Conservation (phyloP, 2,888 invertebrate genomes). For the Acronicta alni region DNA sequence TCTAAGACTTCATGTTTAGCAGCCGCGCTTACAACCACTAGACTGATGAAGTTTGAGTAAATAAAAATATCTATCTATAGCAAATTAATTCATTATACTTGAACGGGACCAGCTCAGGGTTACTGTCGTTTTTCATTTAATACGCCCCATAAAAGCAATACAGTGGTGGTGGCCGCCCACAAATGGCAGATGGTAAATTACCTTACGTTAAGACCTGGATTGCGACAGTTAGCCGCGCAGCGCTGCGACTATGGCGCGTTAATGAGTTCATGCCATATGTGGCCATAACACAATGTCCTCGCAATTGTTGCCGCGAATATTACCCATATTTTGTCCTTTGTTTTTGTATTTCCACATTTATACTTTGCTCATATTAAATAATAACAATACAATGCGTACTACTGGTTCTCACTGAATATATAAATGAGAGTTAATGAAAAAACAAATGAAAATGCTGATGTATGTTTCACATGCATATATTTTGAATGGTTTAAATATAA, state of each 20-base stretch:
- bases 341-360: conserved; percentile 42
- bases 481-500: conserved; percentile 3
- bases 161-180: conserved; percentile 60
- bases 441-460: conserved; percentile 1
- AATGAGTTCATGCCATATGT: conserved; percentile 78
- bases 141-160: conserved; percentile 57
- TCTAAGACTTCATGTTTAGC: too few relatives aligned
- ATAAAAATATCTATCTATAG: too few relatives aligned
- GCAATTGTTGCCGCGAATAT: conserved; percentile 67
- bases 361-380: conserved; percentile 18
- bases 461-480: background rate
- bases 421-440: conserved; percentile 7
- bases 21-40: too few relatives aligned
- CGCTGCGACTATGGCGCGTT: conserved; percentile 68
- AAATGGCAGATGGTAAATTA: conserved; percentile 78
- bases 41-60: too few relatives aligned
- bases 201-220: conserved; percentile 82
- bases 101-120: too few relatives aligned
- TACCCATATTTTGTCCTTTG: conserved; percentile 52
- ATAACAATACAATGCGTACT: conserved; percentile 2
- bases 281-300: conserved; percentile 68
- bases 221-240: conserved; percentile 71
- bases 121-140: conserved; percentile 60
- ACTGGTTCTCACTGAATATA: conserved; percentile 9
- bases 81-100: too few relatives aligned